phyloP scores from a whole-genome alignment of 1,140 invertebrate species.

The Manduca sexta region DNA sequence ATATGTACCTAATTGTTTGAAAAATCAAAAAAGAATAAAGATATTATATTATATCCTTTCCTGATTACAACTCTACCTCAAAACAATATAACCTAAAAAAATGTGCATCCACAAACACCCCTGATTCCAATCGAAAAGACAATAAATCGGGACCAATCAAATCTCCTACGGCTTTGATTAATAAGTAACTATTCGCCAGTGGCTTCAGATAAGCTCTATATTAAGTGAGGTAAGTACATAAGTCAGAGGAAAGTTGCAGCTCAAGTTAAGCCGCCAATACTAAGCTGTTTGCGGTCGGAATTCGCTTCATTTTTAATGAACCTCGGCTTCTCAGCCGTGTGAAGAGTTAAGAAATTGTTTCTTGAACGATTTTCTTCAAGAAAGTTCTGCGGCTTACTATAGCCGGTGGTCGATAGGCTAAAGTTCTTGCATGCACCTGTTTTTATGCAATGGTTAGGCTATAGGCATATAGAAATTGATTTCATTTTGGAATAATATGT shows the following conservation, averaged over 20 bases:
- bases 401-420: neutral
- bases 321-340: conserved; percentile 1
- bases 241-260: conserved; percentile 11
- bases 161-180: no score
- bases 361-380: conserved; percentile 7
- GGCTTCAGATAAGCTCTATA: no score
- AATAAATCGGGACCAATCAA: no score
- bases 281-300: conserved; percentile 8
- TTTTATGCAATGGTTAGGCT: neutral
- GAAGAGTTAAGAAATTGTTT: conserved; percentile 12
- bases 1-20: no score
- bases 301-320: conserved; percentile 18
- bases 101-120: no score
- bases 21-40: no score
- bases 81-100: no score
- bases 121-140: no score
- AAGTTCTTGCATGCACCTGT: neutral
- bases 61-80: no score
- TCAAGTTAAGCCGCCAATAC: conserved; percentile 9
- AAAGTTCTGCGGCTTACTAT: conserved; percentile 1
- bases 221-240: conserved; percentile 6
- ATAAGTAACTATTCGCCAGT: no score
- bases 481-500: neutral
- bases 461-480: neutral
- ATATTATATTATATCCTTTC: no score